Evolutionary conservation across 2,888 invertebrate species (phyloP).

Genomic region (Halictus quadricinctus): DNA sequence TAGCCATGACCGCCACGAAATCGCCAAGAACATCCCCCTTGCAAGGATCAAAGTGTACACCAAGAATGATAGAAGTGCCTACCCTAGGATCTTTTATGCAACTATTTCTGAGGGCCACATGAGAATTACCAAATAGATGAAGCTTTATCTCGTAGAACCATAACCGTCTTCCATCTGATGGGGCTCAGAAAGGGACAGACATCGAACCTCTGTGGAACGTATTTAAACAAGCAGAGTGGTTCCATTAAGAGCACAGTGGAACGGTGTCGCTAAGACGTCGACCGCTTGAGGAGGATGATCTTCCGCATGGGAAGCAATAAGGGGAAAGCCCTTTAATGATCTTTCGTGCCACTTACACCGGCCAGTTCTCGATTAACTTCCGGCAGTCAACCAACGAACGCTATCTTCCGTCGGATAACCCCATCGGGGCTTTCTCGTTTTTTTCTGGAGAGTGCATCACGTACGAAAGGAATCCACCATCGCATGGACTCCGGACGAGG

Average conservation of each 20-base stretch:
- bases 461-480: conserved; percentile 5
- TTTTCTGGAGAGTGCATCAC: conserved; percentile 20
- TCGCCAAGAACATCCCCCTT: too few species aligned
- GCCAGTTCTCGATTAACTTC: conserved; percentile 39
- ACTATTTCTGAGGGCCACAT: not conserved
- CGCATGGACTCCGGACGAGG: not conserved
- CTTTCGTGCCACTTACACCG: conserved; percentile 27
- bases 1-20: too few species aligned
- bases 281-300: not conserved
- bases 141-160: not conserved
- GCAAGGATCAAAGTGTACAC: too few species aligned
- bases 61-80: not conserved
- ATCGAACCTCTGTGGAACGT: not conserved
- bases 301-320: conserved; percentile 18
- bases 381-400: not conserved
- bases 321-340: conserved; percentile 35
- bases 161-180: not conserved
- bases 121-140: not conserved
- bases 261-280: not conserved
- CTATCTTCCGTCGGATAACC: conserved; percentile 24
- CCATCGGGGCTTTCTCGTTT: conserved; percentile 18
- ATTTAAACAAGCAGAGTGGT: not conserved
- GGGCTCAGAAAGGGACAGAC: not conserved
- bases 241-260: not conserved
- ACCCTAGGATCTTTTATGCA: not conserved